These are phyloP conservation scores for Lucilia cuprina DNA, from an alignment of 1,140 invertebrate genomes.

Conservation along the genomic window DNA sequence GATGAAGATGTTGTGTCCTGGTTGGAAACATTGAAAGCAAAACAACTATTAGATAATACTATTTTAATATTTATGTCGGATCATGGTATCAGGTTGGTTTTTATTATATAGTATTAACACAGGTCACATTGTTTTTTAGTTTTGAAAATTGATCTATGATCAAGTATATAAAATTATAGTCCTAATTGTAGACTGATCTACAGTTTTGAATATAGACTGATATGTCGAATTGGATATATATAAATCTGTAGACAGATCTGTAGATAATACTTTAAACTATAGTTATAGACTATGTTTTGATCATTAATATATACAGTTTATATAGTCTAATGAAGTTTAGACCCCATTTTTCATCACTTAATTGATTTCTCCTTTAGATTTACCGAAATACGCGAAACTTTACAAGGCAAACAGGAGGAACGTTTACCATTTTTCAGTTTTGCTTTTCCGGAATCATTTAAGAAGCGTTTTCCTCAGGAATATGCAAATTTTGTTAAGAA, in stretches of 20 bases:
- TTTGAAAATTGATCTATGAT: background rate
- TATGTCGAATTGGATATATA: no score
- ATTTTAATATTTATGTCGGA: slow-evolving; percentile 87
- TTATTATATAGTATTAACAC: background rate
- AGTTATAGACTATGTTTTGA: no score
- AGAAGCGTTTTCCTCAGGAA: slow-evolving; percentile 67
- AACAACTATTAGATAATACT: slow-evolving; percentile 76
- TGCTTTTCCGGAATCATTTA: slow-evolving; percentile 75
- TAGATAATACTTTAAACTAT: no score
- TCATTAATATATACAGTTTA: no score
- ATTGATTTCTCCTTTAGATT: slow-evolving; percentile 67
- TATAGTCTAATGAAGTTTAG: no score
- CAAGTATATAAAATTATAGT: no score
- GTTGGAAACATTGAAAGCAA: slow-evolving; percentile 68
- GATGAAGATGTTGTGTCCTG: slow-evolving; percentile 78
- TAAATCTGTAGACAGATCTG: no score
- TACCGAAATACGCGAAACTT: slow-evolving; percentile 79
- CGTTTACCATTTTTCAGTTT: slow-evolving; percentile 85
- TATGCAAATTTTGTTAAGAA: slow-evolving; percentile 75
- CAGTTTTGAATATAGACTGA: background rate
- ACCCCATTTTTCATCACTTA: background rate
- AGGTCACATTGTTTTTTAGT: background rate
- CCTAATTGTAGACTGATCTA: background rate
- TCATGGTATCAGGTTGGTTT: slow-evolving; percentile 79
- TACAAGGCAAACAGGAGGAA: slow-evolving; percentile 91